A percentile compares a stretch with the other conserved stretches of the same genome.
Evolutionary conservation across 2,113 vertebrate species (phyloP).

Genomic region (Rhodinocichla rosea): DNA sequence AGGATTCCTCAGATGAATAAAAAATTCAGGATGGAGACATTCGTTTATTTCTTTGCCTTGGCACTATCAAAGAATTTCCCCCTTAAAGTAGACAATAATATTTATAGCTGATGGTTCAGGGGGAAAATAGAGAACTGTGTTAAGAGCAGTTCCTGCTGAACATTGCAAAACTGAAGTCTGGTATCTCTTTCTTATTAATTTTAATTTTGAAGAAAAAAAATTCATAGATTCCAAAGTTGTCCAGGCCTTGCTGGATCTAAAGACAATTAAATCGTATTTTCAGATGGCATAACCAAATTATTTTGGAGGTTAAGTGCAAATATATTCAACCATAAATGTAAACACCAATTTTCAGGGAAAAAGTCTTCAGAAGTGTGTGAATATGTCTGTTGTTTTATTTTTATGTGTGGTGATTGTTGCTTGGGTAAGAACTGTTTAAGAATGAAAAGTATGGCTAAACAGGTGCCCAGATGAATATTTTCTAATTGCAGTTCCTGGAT

Average conservation of each 20-base stretch:
- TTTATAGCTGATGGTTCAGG: not conserved
- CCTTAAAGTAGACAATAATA: not conserved
- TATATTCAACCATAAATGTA: not conserved
- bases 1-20: not conserved
- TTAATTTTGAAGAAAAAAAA: not conserved
- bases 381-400: not conserved
- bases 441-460: not conserved
- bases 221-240: not conserved
- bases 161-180: not conserved
- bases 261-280: not conserved
- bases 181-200: not conserved
- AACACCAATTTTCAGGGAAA: not conserved
- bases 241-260: not conserved
- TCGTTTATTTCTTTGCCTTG: not conserved
- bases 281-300: not conserved
- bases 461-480: not conserved
- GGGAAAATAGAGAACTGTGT: not conserved
- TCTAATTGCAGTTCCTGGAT: not conserved
- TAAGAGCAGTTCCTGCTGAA: not conserved
- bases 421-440: not conserved
- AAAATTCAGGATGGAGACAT: not conserved
- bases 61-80: not conserved
- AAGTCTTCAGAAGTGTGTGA: not conserved
- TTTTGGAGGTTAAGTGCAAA: not conserved
- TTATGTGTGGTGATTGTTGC: rapidly evolving